These are phyloP conservation scores for Danionella cerebrum DNA, from an alignment of 2,113 vertebrate species.

Conservation along the genomic window DNA sequence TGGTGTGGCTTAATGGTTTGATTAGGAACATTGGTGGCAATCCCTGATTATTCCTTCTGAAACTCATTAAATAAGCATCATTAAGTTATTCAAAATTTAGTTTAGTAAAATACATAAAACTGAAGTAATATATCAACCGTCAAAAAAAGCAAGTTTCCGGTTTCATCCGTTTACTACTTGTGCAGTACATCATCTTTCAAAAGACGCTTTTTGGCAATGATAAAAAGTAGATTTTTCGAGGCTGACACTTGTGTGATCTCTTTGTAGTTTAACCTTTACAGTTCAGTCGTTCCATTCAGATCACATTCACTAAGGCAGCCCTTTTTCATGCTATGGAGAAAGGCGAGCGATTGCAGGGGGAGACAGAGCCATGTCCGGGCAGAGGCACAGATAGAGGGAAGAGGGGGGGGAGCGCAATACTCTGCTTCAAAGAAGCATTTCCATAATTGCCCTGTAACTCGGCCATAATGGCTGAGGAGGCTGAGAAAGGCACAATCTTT, in stretches of 20 bases:
- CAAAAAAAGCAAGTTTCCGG: too few relatives aligned
- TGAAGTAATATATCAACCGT: too few relatives aligned
- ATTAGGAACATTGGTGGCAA: too few relatives aligned
- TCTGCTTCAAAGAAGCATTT: constrained; percentile 91
- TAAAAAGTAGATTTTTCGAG: constrained; percentile 13
- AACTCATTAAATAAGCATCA: too few relatives aligned
- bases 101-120: too few relatives aligned
- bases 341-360: constrained; percentile 37
- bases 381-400: constrained; percentile 29
- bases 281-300: constrained; percentile 27
- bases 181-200: background rate
- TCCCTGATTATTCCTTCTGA: too few relatives aligned
- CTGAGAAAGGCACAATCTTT: constrained; percentile 86
- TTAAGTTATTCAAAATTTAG: too few relatives aligned
- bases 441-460: constrained; percentile 98
- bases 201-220: background rate
- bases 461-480: constrained; percentile 82
- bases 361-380: constrained; percentile 49
- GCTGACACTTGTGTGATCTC: background rate
- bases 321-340: constrained; percentile 29
- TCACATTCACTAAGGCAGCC: constrained; percentile 26
- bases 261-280: constrained; percentile 25
- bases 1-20: too few relatives aligned
- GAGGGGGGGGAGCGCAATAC: constrained; percentile 51
- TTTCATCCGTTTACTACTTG: too few relatives aligned